These are phyloP conservation scores for Emberiza fucata DNA, from an alignment of 2,113 vertebrate species.

Conservation along the genomic window DNA sequence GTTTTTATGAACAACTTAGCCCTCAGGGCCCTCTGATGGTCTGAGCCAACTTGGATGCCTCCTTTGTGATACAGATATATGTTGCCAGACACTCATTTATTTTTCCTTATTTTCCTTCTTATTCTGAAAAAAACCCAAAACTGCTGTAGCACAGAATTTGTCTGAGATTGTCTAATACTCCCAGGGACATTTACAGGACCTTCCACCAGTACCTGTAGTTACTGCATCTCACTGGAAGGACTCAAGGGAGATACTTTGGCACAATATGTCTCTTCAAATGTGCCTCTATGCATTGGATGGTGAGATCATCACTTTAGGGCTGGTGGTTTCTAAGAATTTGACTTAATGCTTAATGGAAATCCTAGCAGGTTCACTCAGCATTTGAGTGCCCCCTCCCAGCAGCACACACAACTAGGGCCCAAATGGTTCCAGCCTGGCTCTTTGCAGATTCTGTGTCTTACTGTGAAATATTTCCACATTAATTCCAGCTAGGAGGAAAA, in stretches of 20 bases:
- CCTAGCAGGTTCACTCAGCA: not conserved
- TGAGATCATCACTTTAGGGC: not conserved
- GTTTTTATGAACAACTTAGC: slow-evolving; percentile 10
- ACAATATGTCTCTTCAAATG: not conserved
- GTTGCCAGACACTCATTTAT: not conserved
- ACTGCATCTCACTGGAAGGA: not conserved
- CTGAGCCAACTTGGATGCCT: not conserved
- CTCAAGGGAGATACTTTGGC: not conserved
- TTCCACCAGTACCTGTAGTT: not conserved
- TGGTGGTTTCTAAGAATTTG: not conserved
- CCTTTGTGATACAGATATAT: not conserved
- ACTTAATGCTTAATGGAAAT: not conserved
- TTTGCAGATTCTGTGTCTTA: not conserved
- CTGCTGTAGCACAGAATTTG: not conserved
- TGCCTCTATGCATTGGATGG: not conserved
- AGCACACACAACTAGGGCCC: not conserved
- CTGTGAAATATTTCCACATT: not conserved
- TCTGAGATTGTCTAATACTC: not conserved
- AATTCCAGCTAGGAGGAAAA: not conserved
- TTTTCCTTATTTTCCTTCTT: not conserved
- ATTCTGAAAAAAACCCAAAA: not conserved
- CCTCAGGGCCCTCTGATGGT: not conserved
- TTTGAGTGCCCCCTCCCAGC: not conserved
- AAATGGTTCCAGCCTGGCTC: not conserved
- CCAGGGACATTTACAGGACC: not conserved